Evolutionary conservation across 2,113 vertebrate genomes (phyloP).

Genomic region (Genyomyrus donnyi): DNA sequence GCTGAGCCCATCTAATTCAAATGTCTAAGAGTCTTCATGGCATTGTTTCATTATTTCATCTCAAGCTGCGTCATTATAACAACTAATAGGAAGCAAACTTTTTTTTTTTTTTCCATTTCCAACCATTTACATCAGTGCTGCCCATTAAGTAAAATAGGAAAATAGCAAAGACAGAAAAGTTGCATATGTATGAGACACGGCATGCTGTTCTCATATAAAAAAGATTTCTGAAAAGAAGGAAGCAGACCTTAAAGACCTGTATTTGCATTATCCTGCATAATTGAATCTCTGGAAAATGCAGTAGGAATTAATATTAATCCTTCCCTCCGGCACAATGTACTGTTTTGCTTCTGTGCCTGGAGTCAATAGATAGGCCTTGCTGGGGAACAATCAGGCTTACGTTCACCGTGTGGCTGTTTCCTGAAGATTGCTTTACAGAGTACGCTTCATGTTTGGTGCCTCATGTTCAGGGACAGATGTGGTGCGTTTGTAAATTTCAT

Average conservation of each 20-base stretch:
- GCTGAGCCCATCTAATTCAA: neutral
- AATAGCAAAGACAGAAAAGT: neutral
- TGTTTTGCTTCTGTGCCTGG: constrained; percentile 21
- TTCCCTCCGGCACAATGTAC: constrained; percentile 29
- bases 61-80: neutral
- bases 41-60: neutral
- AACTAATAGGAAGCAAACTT: neutral
- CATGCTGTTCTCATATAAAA: constrained; percentile 1
- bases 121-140: neutral
- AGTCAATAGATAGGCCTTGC: neutral
- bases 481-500: neutral
- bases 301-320: constrained; percentile 48
- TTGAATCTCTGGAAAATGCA: constrained; percentile 43
- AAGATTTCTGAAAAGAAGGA: constrained; percentile 21
- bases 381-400: neutral
- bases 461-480: neutral
- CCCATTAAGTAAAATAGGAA: constrained; percentile 10
- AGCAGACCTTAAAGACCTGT: constrained; percentile 35
- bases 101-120: neutral
- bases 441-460: neutral
- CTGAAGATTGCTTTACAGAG: neutral
- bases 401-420: neutral
- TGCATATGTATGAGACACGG: neutral
- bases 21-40: neutral
- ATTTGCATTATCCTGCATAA: constrained; percentile 50